Percentiles rank a stretch among this genome's conserved stretches.
These are phyloP conservation scores for Stomatorhinus ivindoensis DNA, from an alignment of 2,113 vertebrate genomes.

Conservation along the genomic window DNA sequence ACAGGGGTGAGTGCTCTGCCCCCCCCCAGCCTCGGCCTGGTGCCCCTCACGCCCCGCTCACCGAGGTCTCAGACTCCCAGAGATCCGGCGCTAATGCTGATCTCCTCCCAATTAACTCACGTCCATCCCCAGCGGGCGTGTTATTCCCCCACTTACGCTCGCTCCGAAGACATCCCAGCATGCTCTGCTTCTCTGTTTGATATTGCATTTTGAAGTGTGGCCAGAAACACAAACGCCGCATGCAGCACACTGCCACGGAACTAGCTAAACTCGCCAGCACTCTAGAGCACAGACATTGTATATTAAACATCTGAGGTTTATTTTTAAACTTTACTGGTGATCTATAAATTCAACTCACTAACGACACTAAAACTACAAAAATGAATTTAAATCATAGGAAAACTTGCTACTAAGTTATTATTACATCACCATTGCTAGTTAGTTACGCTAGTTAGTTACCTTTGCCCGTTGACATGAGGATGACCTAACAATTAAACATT, in stretches of 20 bases:
- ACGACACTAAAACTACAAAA: not conserved
- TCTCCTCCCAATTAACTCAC: not conserved
- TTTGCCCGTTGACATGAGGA: not conserved
- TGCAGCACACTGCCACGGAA: not conserved
- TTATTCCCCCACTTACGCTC: not conserved
- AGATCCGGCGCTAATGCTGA: not conserved
- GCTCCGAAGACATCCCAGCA: not conserved
- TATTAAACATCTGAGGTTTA: not conserved
- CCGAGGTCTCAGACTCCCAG: not conserved
- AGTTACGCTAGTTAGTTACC: not conserved
- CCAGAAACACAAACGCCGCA: not conserved
- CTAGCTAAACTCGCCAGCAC: not conserved
- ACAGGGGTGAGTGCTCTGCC: constrained; percentile 66
- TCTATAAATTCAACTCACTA: not conserved
- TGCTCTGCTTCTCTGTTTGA: not conserved
- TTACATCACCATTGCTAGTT: not conserved
- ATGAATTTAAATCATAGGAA: not conserved
- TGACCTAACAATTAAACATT: not conserved
- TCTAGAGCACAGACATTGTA: not conserved
- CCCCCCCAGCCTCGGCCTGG: not conserved
- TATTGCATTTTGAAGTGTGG: not conserved
- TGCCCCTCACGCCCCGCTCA: too few species aligned
- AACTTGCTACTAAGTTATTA: not conserved
- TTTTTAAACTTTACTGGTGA: not conserved
- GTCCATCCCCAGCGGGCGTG: not conserved